Evolutionary conservation across 2,797 vertebrate genomes (phyloP), one percentile per base, ranked within the genome.

Genomic region (Microtus obscurus): DNA sequence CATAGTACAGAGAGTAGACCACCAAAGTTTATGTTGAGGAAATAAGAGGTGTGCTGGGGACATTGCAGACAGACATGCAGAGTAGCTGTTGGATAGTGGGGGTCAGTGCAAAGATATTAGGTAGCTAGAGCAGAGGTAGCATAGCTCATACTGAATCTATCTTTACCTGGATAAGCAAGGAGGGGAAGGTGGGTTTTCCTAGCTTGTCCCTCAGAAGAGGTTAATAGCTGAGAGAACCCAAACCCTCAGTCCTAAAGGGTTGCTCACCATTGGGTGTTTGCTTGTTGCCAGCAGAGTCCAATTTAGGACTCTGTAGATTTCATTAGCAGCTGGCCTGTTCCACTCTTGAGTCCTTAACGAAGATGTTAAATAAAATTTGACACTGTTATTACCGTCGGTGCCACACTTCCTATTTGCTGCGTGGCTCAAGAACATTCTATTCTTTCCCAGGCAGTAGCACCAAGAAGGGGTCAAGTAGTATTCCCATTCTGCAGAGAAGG

Each of bases 341-440:
- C 56, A 43, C 79, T 94, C 71, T 13, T 9, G 48, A 88, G 94
- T 96, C 73, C 76, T 94, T 97, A 96, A 97, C 93, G 95, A 97
- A 96, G 96, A 97, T 79, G 82, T 95, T 97, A 92, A 97, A 96
- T 97, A 97, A 94, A 94, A 96, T 91, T n/a, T 92, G 97, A 95
- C 74, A 0, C 95, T 95, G 79, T 92, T 97, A 93, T 94, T 94
- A 90, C 95, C 74, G 40, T 96, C 97, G 89, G 59, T 83, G 85
- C 59, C 86, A 80, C 59, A 83, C 78, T 96, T 95, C 51, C 37
- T 97, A 89, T 94, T 96, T 95, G 96, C 96, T 65, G 69, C 96
- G 79, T 59, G 23, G 78, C 88, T 96, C 95, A 63, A 61, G 93
- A 91, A 76, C 19, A 14, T 87, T 97, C 94, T 91, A 87, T 87